Conservation (phyloP, 2,113 vertebrate species). For the Entelurus aequoreus region DNA sequence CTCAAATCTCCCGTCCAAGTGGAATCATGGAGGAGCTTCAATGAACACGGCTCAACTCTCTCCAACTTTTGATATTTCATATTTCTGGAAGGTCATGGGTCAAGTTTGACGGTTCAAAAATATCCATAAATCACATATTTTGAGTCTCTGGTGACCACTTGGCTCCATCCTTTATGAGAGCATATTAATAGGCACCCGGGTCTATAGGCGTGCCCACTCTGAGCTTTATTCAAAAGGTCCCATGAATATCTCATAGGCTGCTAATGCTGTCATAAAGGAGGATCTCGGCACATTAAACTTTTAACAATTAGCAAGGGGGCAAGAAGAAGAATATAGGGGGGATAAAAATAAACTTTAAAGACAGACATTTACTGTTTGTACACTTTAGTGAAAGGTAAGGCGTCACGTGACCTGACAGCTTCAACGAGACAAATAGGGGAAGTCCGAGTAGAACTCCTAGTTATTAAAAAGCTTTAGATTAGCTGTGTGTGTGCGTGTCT, state of each 20-base stretch:
- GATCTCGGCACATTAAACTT: constrained; percentile 60
- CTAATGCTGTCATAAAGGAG: constrained; percentile 56
- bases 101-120: constrained; percentile 49
- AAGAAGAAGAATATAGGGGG: not conserved
- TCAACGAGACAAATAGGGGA: not conserved
- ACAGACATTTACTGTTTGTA: constrained; percentile 1
- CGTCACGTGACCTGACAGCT: not conserved
- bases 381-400: not conserved
- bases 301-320: constrained; percentile 34
- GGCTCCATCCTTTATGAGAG: constrained; percentile 44
- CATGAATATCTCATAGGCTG: constrained; percentile 67
- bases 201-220: constrained; percentile 43
- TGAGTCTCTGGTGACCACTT: constrained; percentile 42
- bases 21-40: constrained; percentile 8
- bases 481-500: constrained; percentile 10
- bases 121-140: constrained; percentile 62
- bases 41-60: constrained; percentile 1
- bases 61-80: constrained; percentile 23
- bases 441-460: not conserved
- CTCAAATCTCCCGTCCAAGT: no score
- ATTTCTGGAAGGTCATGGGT: constrained; percentile 62
- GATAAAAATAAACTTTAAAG: constrained; percentile 18
- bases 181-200: constrained; percentile 59
- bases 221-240: constrained; percentile 57
- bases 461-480: constrained; percentile 1